Evolutionary conservation across 1,140 invertebrate genomes (phyloP), one percentile per base, ranked within the genome.

Genomic region (Cyclina sinensis): DNA sequence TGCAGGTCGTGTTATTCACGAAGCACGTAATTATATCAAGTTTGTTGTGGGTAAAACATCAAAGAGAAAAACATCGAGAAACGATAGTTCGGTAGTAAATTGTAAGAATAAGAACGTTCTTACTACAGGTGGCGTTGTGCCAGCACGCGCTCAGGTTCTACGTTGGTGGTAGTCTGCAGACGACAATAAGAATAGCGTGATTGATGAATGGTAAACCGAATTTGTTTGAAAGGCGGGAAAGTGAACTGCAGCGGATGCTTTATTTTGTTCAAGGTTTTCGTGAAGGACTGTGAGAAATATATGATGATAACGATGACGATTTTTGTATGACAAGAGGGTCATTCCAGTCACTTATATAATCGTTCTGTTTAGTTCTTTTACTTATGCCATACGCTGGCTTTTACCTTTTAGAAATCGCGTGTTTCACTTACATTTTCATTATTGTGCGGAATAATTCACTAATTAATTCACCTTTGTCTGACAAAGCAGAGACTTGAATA

Each of bases 91-190:
- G 27, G 65, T 70, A 70, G 65, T 70, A 70, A 70, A 30, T 70
- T 37, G 65, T 70, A 70, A 37, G 14, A 70, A 70, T 35, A 70
- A 70, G 24, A 70, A 37, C 65, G 32, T 70, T 30, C 65, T 37
- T 70, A 70, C 65, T 70, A 70, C 32, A 70, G 32, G 65, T 70
- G 65, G 65, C 65, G 14, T 14, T 70, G 14, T 37, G 65, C 65
- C 65, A 70, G 32, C 65, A 70, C 65, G 65, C 65, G 65, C 62
- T 65, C 65, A 70, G 21, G 21, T 70, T 70, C 65, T 70, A 70
- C 65, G 65, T 70, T 70, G 65, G 65, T 70, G 65, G 65, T 70
- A 37, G 65, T 1, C 30, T 70, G 65, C 65, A 70, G 65, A 70
- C 65, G 65, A 70, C 37, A 21, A 32, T 37, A 37, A 70, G 32